Conservation (phyloP, 2,797 vertebrate genomes). For the Rhabdophis nuchalis region DNA sequence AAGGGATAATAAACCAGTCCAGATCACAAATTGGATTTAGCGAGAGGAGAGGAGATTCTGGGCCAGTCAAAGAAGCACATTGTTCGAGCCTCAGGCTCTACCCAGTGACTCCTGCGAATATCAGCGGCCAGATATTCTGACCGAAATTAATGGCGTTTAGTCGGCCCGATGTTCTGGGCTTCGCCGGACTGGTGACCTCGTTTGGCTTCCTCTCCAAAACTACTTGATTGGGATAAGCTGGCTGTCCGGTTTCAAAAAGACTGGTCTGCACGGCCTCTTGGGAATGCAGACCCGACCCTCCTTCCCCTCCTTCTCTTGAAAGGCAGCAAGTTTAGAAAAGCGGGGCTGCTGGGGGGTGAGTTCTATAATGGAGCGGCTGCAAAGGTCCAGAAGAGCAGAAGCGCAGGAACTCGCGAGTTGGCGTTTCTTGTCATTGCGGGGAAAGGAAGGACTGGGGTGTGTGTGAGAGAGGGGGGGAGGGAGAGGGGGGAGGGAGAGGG, state of each 20-base stretch:
- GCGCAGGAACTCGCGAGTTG: neutral
- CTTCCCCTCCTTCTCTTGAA: neutral
- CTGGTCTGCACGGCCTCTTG: no score
- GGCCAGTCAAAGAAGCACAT: neutral
- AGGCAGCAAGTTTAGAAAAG: neutral
- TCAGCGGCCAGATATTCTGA: neutral
- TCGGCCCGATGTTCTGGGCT: neutral
- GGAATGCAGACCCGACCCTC: neutral
- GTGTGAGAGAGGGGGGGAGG: no score
- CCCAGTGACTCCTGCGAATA: neutral
- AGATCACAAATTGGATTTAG: neutral
- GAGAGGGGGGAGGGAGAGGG: no score
- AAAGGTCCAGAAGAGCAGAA: neutral
- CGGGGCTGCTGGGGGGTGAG: no score
- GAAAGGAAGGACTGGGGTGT: fast-evolving
- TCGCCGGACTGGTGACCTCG: neutral
- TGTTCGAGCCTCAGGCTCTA: neutral
- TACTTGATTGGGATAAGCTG: neutral
- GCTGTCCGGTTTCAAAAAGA: neutral
- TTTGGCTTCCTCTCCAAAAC: neutral
- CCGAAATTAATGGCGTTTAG: neutral
- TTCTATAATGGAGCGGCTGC: neutral
- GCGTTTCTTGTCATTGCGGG: neutral
- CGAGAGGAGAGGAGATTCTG: neutral
- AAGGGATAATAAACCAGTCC: neutral